Evolutionary conservation across 2,888 invertebrate species (phyloP).

Genomic region (Augiades crinisus): DNA sequence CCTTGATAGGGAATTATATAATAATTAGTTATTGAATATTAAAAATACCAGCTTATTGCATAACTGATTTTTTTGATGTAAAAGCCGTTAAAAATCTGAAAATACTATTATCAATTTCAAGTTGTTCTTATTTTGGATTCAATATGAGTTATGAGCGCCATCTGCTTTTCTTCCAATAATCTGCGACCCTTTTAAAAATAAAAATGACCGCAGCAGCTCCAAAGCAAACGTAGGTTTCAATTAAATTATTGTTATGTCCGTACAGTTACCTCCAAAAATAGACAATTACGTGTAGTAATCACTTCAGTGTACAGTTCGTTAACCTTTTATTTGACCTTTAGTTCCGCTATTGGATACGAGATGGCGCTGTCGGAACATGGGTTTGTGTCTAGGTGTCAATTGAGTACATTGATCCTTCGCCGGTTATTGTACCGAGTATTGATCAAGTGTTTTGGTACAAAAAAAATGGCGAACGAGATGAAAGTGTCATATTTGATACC

Average conservation of each 20-base stretch:
- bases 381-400: constrained; percentile 42
- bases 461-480: constrained; percentile 39
- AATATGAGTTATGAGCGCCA: background rate
- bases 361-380: constrained; percentile 44
- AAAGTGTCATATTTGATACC: constrained; percentile 45
- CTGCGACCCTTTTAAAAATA: background rate
- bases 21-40: too few relatives aligned
- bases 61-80: too few relatives aligned
- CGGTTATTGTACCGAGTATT: constrained; percentile 52
- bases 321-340: constrained; percentile 38
- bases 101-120: too few relatives aligned
- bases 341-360: constrained; percentile 39
- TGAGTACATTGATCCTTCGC: constrained; percentile 57
- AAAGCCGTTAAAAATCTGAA: too few relatives aligned
- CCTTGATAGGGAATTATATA: too few relatives aligned
- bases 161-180: background rate
- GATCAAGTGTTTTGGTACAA: constrained; percentile 38
- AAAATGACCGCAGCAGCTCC: background rate
- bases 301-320: constrained; percentile 34
- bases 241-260: constrained; percentile 34
- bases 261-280: constrained; percentile 39
- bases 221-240: constrained; percentile 26
- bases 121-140: too few relatives aligned
- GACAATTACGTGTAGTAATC: constrained; percentile 39
- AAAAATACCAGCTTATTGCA: too few relatives aligned